These are phyloP conservation scores for Rhynchonycteris naso DNA, from an alignment of 2,797 vertebrate genomes.

Conservation along the genomic window DNA sequence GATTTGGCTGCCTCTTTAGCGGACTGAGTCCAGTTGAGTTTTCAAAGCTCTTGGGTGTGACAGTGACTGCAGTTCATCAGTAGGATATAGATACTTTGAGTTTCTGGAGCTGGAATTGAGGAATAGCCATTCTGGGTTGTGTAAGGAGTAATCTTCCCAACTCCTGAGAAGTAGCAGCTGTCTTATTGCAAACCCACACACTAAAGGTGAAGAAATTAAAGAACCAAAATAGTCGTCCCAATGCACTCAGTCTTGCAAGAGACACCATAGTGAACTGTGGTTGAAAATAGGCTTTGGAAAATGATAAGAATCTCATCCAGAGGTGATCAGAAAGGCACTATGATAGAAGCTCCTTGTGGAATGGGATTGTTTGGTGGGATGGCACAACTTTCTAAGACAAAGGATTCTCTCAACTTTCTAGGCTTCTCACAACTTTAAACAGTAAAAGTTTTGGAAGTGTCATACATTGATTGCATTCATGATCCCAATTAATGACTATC, in stretches of 20 bases:
- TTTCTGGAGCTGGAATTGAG: not conserved
- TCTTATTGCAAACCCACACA: not conserved
- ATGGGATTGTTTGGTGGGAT: not conserved
- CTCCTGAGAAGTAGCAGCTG: not conserved
- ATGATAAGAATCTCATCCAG: not conserved
- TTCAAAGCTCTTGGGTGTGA: constrained; percentile 59
- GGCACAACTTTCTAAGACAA: not conserved
- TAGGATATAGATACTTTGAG: not conserved
- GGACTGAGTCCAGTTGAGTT: constrained; percentile 29
- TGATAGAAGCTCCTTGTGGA: not conserved
- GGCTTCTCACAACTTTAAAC: not conserved
- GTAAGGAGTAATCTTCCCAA: not conserved
- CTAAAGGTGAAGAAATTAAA: not conserved
- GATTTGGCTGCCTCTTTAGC: constrained; percentile 25
- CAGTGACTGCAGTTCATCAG: constrained; percentile 44
- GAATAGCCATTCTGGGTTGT: not conserved
- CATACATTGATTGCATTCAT: not conserved
- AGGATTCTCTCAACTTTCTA: not conserved
- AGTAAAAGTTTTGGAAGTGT: not conserved
- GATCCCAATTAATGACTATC: not conserved
- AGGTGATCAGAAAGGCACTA: not conserved
- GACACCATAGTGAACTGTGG: not conserved
- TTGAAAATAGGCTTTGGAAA: constrained; percentile 16
- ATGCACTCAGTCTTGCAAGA: not conserved
- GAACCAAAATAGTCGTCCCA: not conserved